phyloP scores from a whole-genome alignment of 2,888 invertebrate genomes.

The Heliconius aoede region DNA sequence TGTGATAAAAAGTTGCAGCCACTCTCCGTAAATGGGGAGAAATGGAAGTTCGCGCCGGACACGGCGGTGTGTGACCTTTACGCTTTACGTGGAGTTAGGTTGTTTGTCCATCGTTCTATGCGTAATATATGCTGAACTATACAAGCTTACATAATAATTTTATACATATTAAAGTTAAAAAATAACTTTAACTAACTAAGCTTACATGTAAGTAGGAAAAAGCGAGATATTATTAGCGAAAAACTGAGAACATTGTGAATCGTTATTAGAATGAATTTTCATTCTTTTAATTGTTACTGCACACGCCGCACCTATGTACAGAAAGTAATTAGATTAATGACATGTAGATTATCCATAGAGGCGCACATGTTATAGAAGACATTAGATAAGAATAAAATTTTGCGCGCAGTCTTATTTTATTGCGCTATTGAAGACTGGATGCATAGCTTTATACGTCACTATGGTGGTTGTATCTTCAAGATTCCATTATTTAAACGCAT shows the following conservation, averaged over 20 bases:
- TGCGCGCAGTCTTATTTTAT: background rate
- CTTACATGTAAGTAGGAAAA: too few species aligned
- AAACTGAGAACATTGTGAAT: background rate
- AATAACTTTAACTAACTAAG: too few species aligned
- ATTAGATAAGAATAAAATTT: background rate
- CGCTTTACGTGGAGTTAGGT: constrained; percentile 39
- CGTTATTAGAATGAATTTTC: background rate
- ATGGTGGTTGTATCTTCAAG: constrained; percentile 32
- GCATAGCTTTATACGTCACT: background rate
- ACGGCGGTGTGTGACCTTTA: constrained; percentile 57
- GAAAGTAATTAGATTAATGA: background rate
- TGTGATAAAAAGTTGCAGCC: constrained; percentile 50
- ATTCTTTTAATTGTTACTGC: background rate
- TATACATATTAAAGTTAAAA: background rate
- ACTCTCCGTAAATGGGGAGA: constrained; percentile 71
- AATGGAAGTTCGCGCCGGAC: constrained; percentile 60
- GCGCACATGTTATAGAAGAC: background rate
- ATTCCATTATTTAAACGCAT: constrained; percentile 36
- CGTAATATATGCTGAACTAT: background rate
- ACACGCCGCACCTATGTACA: background rate
- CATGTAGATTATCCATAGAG: background rate
- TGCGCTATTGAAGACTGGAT: constrained; percentile 7
- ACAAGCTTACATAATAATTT: background rate
- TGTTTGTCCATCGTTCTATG: constrained; percentile 5
- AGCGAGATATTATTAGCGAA: background rate